Conservation (phyloP, 2,113 vertebrate species). For the Sminthopsis crassicaudata region DNA sequence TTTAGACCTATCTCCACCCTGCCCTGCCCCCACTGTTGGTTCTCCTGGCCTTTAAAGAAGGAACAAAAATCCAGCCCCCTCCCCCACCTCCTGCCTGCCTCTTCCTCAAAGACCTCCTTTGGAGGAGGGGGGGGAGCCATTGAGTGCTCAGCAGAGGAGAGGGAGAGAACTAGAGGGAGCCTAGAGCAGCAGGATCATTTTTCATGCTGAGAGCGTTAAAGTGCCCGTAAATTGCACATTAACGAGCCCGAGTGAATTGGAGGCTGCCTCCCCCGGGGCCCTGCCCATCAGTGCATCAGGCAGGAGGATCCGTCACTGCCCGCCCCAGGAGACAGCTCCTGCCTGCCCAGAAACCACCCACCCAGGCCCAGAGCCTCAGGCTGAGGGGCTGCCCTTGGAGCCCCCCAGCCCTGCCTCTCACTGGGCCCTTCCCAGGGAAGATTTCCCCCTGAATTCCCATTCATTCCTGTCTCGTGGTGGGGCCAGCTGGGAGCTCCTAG, state of each 20-base stretch:
- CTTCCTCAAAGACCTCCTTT: conserved; percentile 64
- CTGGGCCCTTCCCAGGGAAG: not conserved
- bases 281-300: conserved; percentile 81
- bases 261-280: conserved; percentile 80
- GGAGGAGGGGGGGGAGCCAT: not conserved
- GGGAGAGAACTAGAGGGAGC: conserved; percentile 64
- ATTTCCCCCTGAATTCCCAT: not conserved
- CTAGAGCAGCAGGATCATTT: conserved; percentile 78
- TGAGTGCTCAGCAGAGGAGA: conserved; percentile 39
- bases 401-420: too few relatives aligned
- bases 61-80: not conserved
- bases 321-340: conserved; percentile 79
- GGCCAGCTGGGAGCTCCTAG: fast-evolving
- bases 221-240: conserved; percentile 87
- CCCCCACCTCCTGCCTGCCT: conserved; percentile 31
- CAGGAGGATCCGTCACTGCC: conserved; percentile 82
- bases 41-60: not conserved
- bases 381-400: not conserved
- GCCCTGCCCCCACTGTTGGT: not conserved
- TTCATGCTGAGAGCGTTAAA: conserved; percentile 85
- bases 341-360: conserved; percentile 81
- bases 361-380: not conserved
- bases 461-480: not conserved
- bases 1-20: not conserved
- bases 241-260: conserved; percentile 83